Conservation (phyloP, 2,113 vertebrate species). For the Nycticebus coucang region DNA sequence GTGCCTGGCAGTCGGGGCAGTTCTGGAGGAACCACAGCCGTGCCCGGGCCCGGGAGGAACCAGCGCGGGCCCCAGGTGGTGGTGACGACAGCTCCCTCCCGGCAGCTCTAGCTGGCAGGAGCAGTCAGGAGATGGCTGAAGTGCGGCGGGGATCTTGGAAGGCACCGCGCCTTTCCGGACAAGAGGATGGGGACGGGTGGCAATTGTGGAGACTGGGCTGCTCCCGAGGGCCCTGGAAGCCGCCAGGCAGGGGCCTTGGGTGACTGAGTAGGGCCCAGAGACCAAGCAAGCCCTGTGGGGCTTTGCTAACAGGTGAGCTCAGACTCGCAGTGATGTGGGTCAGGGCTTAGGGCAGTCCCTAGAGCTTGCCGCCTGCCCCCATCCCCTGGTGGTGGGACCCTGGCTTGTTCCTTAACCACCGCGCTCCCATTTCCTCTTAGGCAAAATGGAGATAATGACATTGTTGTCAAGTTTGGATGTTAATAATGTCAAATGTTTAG, state of each 20-base stretch:
- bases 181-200: no score
- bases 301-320: background rate
- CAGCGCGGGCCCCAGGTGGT: background rate
- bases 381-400: background rate
- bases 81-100: background rate
- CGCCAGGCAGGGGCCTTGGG: background rate
- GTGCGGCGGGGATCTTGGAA: background rate
- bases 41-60: no score
- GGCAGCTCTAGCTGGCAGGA: background rate
- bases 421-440: background rate
- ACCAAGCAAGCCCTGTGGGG: background rate
- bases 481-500: no score
- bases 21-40: background rate
- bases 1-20: background rate
- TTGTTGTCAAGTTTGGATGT: background rate
- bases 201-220: no score
- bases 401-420: background rate
- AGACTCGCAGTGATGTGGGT: no score
- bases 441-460: rapidly evolving
- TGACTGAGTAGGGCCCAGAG: background rate
- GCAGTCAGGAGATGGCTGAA: no score
- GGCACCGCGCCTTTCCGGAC: no score
- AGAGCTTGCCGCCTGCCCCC: background rate
- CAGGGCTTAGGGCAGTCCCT: background rate
- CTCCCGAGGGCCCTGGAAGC: background rate